These are phyloP conservation scores for Enchytraeus crypticus DNA, from an alignment of 2,888 invertebrate species.

Conservation along the genomic window DNA sequence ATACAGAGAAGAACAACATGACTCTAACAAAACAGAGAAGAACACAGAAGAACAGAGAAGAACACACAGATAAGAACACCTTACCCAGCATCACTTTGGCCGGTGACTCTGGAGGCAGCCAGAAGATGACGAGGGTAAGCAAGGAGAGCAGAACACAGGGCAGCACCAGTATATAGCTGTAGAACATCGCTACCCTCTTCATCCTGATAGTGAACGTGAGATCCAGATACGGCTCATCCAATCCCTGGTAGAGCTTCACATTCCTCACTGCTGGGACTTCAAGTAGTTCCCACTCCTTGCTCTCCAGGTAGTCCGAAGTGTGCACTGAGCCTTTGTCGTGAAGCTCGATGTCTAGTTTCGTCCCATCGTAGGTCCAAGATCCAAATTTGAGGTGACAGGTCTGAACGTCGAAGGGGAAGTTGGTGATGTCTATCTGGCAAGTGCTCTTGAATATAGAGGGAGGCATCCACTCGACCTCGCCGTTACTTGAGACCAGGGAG, in stretches of 20 bases:
- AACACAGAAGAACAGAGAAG: no score
- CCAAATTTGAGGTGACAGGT: conserved; percentile 46
- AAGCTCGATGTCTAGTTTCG: conserved; percentile 29
- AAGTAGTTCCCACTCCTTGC: conserved; percentile 47
- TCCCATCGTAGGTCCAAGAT: conserved; percentile 45
- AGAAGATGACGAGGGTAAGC: conserved; percentile 48
- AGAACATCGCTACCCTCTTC: conserved; percentile 33
- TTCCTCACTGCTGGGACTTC: conserved; percentile 34
- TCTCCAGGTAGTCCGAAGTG: conserved; percentile 38
- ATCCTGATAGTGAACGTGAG: conserved; percentile 41
- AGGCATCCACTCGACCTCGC: conserved; percentile 34
- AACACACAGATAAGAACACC: no score
- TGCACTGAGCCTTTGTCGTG: conserved; percentile 17
- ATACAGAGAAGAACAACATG: no score
- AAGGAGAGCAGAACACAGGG: conserved; percentile 49
- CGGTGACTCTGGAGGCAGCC: conserved; percentile 50
- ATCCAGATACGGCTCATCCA: conserved; percentile 41
- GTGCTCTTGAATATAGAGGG: conserved; percentile 46
- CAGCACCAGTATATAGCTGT: conserved; percentile 48
- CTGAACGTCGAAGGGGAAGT: conserved; percentile 48
- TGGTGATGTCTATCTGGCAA: conserved; percentile 44
- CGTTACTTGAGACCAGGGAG: conserved; percentile 34
- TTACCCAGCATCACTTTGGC: conserved; percentile 48
- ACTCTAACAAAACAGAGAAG: no score
- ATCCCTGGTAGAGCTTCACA: conserved; percentile 38